Percentiles rank a stretch among this genome's conserved stretches.
phyloP scores from a whole-genome alignment of 2,888 invertebrate genomes.

The Ochlodes sylvanus region DNA sequence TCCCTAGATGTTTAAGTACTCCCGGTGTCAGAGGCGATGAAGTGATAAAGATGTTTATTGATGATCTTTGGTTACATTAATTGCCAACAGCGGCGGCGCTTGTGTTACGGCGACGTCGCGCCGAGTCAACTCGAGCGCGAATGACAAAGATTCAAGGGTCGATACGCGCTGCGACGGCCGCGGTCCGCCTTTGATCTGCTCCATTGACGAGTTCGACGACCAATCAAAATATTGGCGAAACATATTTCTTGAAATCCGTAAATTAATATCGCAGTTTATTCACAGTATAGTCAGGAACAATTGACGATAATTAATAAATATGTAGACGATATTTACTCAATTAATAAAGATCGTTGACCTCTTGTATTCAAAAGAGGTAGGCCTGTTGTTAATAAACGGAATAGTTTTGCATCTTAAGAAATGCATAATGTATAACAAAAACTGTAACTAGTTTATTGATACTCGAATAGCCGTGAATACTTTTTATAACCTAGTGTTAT shows the following conservation, averaged over 20 bases:
- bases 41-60: constrained; percentile 83
- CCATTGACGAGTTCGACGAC: constrained; percentile 72
- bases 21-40: constrained; percentile 76
- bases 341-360: constrained; percentile 19
- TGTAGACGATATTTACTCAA: constrained; percentile 13
- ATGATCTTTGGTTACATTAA: constrained; percentile 82
- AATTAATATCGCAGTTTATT: constrained; percentile 19
- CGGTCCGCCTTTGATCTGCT: constrained; percentile 73
- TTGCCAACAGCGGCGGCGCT: constrained; percentile 80
- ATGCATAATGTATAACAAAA: constrained; percentile 47
- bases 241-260: constrained; percentile 37
- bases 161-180: constrained; percentile 66
- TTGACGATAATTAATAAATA: constrained; percentile 11
- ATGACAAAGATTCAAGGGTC: constrained; percentile 76
- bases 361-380: constrained; percentile 4
- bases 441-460: constrained; percentile 63
- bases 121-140: constrained; percentile 68
- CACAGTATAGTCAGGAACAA: constrained; percentile 1
- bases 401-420: constrained; percentile 36
- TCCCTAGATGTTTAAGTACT: constrained; percentile 72
- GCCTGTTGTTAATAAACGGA: constrained; percentile 34
- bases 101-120: constrained; percentile 68
- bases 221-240: constrained; percentile 73
- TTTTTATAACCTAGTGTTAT: constrained; percentile 64
- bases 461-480: constrained; percentile 56